These are phyloP conservation scores for Sebastes fasciatus DNA, from an alignment of 2,113 vertebrate genomes.

Conservation along the genomic window DNA sequence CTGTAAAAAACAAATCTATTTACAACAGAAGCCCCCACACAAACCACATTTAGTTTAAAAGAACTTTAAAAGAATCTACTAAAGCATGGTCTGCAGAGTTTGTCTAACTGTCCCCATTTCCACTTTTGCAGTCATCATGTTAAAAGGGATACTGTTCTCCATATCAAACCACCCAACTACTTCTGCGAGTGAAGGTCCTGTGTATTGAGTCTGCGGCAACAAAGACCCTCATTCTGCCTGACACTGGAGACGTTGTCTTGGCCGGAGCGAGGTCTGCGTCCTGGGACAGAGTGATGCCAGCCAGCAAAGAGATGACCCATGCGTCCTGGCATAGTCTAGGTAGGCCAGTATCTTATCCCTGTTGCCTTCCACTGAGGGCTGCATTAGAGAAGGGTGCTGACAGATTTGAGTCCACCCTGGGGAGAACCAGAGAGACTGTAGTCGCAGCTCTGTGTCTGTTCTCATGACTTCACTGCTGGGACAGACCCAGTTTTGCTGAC, in stretches of 20 bases:
- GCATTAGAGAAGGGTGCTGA: constrained; percentile 66
- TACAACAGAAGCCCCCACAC: neutral
- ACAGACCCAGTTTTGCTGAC: constrained; percentile 62
- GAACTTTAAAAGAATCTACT: neutral
- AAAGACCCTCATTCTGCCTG: constrained; percentile 73
- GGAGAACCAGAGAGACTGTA: constrained; percentile 51
- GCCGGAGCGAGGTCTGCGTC: constrained; percentile 29
- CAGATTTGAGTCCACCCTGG: constrained; percentile 55
- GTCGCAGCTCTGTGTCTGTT: constrained; percentile 59
- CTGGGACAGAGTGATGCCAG: constrained; percentile 59
- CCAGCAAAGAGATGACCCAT: constrained; percentile 55
- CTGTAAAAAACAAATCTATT: neutral
- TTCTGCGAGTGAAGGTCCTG: constrained; percentile 47
- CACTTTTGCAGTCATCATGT: constrained; percentile 21
- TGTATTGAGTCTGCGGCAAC: constrained; percentile 61
- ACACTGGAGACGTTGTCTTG: constrained; percentile 67
- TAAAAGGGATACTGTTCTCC: constrained; percentile 55
- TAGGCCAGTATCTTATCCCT: constrained; percentile 41
- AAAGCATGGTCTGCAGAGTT: neutral
- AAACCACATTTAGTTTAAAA: neutral
- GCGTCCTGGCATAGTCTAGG: constrained; percentile 47
- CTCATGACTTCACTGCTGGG: constrained; percentile 72
- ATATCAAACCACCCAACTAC: constrained; percentile 42
- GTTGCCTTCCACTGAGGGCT: constrained; percentile 48
- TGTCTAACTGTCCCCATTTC: constrained; percentile 16